A percentile compares a stretch with the other conserved stretches of the same genome.
These are phyloP conservation scores for Drosophila obscura DNA, from an alignment of 1,140 invertebrate genomes.

Conservation along the genomic window DNA sequence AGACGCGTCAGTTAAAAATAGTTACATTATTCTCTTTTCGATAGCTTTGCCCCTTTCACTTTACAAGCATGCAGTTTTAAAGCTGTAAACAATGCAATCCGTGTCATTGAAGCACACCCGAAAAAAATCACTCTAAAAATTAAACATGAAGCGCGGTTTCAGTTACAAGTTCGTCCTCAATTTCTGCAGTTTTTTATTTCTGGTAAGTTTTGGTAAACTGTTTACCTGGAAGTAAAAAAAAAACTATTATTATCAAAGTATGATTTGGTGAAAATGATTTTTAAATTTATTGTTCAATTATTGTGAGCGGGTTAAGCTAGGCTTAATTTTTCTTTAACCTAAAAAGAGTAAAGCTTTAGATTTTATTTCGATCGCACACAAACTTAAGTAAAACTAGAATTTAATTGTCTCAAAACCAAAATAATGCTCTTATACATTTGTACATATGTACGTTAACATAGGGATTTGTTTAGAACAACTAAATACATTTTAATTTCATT, in stretches of 20 bases:
- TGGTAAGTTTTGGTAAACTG: slow-evolving; percentile 56
- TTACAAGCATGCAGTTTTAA: background rate
- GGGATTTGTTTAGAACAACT: too few species aligned
- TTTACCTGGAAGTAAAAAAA: background rate
- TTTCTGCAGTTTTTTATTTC: slow-evolving; percentile 77
- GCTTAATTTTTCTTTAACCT: too few species aligned
- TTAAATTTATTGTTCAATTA: too few species aligned
- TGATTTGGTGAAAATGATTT: background rate
- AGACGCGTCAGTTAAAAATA: background rate
- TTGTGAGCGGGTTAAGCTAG: too few species aligned
- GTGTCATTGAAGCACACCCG: slow-evolving; percentile 34
- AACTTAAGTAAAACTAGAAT: too few species aligned
- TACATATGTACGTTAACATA: background rate
- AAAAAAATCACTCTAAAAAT: background rate
- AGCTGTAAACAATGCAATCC: slow-evolving; percentile 12
- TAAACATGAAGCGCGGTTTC: slow-evolving; percentile 64
- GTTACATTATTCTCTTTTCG: background rate
- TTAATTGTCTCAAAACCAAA: too few species aligned
- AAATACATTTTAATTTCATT: too few species aligned
- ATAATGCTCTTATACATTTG: background rate
- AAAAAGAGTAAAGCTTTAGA: too few species aligned
- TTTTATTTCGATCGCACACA: too few species aligned
- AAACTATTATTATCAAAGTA: background rate
- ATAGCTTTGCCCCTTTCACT: background rate
- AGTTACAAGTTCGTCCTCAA: slow-evolving; percentile 78